These are phyloP conservation scores for Tridacna crocea DNA, from an alignment of 2,888 invertebrate species.

Conservation along the genomic window DNA sequence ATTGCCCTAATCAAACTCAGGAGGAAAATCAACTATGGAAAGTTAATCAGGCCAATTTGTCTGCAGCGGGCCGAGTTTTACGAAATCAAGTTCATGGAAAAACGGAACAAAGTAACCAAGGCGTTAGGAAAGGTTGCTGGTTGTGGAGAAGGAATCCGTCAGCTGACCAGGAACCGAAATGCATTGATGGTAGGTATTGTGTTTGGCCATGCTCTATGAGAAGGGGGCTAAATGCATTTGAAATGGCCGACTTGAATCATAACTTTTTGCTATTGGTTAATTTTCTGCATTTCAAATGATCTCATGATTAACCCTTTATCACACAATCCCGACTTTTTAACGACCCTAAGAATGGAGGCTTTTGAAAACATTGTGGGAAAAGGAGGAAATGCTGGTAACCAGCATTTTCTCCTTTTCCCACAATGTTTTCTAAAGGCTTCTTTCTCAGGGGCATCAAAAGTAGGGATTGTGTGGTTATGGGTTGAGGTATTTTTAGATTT, in stretches of 20 bases:
- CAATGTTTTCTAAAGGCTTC: background rate
- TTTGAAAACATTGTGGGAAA: no score
- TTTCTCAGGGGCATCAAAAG: no score
- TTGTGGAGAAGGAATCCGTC: slow-evolving; percentile 28
- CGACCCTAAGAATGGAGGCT: no score
- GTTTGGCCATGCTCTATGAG: no score
- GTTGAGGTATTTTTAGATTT: no score
- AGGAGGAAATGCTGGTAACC: background rate
- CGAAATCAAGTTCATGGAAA: slow-evolving; percentile 33
- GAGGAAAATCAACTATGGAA: slow-evolving; percentile 58
- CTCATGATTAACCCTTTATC: no score
- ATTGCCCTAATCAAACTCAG: slow-evolving; percentile 71
- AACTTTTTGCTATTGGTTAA: no score
- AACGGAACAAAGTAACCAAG: background rate
- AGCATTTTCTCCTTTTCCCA: background rate
- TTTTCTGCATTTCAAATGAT: no score
- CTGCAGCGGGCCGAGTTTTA: slow-evolving; percentile 51
- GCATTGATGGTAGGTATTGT: background rate
- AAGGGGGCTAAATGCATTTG: no score
- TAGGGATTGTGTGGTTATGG: no score
- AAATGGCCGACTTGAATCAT: no score
- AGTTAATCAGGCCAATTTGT: slow-evolving; percentile 67
- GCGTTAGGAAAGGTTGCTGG: slow-evolving; percentile 40
- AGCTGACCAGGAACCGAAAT: background rate
- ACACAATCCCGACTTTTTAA: no score